These are phyloP conservation scores for Phrynosoma platyrhinos DNA, from an alignment of 2,113 vertebrate species.

Conservation along the genomic window DNA sequence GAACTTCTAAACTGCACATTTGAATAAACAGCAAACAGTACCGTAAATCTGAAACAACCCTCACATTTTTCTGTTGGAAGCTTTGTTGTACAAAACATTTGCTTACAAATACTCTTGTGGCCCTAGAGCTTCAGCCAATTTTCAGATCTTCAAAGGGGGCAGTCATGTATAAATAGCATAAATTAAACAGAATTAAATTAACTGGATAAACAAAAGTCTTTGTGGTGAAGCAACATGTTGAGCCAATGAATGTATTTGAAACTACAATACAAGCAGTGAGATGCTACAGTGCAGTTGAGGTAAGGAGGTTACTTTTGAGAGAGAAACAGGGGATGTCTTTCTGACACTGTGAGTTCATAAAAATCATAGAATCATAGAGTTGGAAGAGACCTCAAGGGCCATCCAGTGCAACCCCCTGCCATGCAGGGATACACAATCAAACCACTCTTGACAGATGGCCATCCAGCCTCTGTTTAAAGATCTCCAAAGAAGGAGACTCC, in stretches of 20 bases:
- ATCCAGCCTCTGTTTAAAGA: too few relatives aligned
- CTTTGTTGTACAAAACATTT: background rate
- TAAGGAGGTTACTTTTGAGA: too few relatives aligned
- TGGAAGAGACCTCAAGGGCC: too few relatives aligned
- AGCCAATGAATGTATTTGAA: background rate
- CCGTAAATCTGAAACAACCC: background rate
- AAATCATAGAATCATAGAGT: too few relatives aligned
- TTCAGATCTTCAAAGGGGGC: constrained; percentile 10
- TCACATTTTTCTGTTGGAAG: background rate
- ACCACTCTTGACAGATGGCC: too few relatives aligned
- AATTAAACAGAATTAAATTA: background rate
- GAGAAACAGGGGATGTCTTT: too few relatives aligned
- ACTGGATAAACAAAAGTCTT: background rate
- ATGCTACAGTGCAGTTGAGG: background rate
- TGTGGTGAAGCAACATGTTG: background rate
- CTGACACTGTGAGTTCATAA: too few relatives aligned
- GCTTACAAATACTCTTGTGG: background rate
- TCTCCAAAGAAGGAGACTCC: too few relatives aligned
- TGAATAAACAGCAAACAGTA: background rate
- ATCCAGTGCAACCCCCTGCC: too few relatives aligned
- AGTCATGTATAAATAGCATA: constrained; percentile 1
- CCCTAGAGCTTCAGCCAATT: constrained; percentile 5
- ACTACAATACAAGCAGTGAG: background rate
- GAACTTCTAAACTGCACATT: background rate
- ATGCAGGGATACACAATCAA: too few relatives aligned